Percentiles rank a stretch among this genome's conserved stretches.
phyloP scores from a whole-genome alignment of 2,888 invertebrate species.

The Chrysolina oricalcia region DNA sequence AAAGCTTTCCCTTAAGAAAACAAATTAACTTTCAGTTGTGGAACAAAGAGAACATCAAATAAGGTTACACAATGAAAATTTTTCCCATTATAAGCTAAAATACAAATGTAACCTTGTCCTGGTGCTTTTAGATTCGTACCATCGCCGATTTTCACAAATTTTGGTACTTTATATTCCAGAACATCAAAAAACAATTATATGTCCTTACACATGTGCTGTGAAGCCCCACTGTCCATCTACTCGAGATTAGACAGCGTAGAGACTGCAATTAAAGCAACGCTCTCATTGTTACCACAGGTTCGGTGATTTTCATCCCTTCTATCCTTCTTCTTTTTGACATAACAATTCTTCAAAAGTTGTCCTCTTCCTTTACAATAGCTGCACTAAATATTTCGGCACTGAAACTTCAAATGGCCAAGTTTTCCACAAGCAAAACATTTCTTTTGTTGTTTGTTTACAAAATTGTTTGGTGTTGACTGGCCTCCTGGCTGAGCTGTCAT shows the following conservation, averaged over 20 bases:
- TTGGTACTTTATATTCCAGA: background rate
- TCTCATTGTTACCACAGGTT: background rate
- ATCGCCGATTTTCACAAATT: conserved; percentile 42
- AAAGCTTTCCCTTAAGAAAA: conserved; percentile 52
- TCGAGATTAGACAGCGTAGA: conserved; percentile 7
- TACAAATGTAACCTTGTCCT: conserved; percentile 35
- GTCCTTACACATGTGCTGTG: conserved; percentile 48
- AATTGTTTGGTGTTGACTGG: background rate
- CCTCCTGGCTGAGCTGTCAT: background rate
- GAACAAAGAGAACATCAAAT: conserved; percentile 51
- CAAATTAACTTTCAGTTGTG: conserved; percentile 52
- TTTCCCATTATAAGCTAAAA: conserved; percentile 39
- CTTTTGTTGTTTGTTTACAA: conserved; percentile 12
- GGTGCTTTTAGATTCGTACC: conserved; percentile 32
- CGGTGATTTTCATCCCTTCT: conserved; percentile 19
- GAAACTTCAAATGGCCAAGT: conserved; percentile 32
- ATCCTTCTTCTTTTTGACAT: conserved; percentile 34
- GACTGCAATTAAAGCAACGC: conserved; percentile 24
- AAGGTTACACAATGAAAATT: conserved; percentile 38
- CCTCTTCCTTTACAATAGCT: conserved; percentile 44
- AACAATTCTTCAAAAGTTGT: conserved; percentile 41
- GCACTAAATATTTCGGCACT: conserved; percentile 42
- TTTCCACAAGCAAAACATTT: conserved; percentile 39
- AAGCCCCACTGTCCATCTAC: conserved; percentile 41
- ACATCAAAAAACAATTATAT: conserved; percentile 37